Conservation (phyloP, 2,113 vertebrate species). For the Coptodon bakossiorum region DNA sequence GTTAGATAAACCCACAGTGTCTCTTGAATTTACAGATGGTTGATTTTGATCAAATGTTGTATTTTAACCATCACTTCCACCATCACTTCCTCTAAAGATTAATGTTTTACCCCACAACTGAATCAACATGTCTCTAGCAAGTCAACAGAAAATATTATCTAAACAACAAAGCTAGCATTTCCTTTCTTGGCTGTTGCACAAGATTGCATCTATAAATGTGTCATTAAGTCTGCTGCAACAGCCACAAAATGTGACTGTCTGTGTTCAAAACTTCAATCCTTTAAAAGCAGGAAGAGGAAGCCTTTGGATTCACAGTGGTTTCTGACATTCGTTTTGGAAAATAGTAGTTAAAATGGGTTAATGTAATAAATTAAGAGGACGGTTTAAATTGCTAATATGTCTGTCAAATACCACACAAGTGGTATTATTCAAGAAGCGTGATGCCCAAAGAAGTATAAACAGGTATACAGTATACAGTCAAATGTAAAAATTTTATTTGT, state of each 20-base stretch:
- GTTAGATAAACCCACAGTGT: background rate
- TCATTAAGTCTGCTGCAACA: background rate
- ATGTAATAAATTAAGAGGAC: background rate
- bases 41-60: background rate
- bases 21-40: background rate
- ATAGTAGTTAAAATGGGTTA: background rate
- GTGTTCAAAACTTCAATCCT: background rate
- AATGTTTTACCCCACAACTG: background rate
- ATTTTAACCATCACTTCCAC: background rate
- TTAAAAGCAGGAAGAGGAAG: background rate
- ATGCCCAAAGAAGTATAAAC: background rate
- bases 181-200: conserved; percentile 5
- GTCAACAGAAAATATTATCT: background rate
- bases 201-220: conserved; percentile 6
- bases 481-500: background rate
- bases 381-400: background rate
- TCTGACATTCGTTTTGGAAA: background rate
- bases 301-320: background rate
- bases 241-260: background rate
- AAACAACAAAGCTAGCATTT: background rate
- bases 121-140: background rate
- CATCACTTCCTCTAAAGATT: background rate
- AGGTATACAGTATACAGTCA: background rate
- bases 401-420: background rate
- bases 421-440: background rate